phyloP scores from a whole-genome alignment of 2,888 invertebrate genomes.

The Caradrina kadenii region DNA sequence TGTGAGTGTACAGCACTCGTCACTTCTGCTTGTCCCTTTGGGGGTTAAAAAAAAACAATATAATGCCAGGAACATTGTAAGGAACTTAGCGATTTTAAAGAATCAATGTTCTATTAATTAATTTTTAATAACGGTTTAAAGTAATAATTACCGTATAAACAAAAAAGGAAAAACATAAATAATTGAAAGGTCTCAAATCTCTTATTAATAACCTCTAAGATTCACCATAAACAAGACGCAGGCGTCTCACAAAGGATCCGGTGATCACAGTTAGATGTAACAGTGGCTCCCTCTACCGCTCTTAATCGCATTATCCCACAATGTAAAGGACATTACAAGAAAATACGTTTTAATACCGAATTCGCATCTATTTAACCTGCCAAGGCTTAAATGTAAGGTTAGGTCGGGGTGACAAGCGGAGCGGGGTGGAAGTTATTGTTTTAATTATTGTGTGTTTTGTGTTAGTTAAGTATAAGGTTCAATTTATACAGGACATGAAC shows the following conservation, averaged over 20 bases:
- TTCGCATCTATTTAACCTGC: conserved; percentile 69
- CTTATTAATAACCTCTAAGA: background rate
- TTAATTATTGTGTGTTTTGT: background rate
- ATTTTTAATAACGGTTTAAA: too few species aligned
- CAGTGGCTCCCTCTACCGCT: conserved; percentile 37
- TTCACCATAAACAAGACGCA: conserved; percentile 31
- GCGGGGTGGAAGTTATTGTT: conserved; percentile 9
- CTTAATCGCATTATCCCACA: conserved; percentile 56
- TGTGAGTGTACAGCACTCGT: too few species aligned
- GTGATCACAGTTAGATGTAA: conserved; percentile 35
- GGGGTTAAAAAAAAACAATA: too few species aligned
- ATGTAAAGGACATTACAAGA: conserved; percentile 62
- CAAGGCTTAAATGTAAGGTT: conserved; percentile 51
- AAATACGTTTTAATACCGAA: conserved; percentile 68
- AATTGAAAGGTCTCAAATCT: background rate
- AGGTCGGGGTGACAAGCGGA: conserved; percentile 15
- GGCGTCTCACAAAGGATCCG: conserved; percentile 15
- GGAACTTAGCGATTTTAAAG: too few species aligned
- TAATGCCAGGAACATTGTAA: too few species aligned
- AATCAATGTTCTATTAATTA: too few species aligned
- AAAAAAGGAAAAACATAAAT: too few species aligned
- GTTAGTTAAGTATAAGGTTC: too few species aligned
- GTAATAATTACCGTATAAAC: too few species aligned
- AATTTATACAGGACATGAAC: too few species aligned
- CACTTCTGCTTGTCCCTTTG: too few species aligned